phyloP scores from a whole-genome alignment of 2,113 vertebrate species.

The Chaetura pelagica region DNA sequence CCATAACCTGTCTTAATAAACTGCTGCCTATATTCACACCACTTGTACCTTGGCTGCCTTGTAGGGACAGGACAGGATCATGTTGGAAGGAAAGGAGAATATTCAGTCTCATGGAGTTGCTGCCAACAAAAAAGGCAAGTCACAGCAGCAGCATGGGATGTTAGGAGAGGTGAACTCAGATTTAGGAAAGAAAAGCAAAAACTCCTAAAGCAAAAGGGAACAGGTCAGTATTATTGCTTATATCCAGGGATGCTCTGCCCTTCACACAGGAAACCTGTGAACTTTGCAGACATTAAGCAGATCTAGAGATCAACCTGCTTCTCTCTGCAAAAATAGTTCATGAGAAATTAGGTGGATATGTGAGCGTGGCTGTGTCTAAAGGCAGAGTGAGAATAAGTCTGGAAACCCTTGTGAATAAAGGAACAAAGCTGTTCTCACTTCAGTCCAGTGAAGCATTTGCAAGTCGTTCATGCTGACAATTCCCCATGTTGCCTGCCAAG shows the following conservation, averaged over 20 bases:
- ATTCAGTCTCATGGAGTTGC: not conserved
- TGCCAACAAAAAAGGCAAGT: not conserved
- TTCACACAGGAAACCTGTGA: not conserved
- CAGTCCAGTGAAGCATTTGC: not conserved
- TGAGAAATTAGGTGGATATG: not conserved
- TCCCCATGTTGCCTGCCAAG: not conserved
- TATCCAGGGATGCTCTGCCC: not conserved
- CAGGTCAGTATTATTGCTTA: slow-evolving; percentile 6
- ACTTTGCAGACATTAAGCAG: not conserved
- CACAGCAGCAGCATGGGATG: not conserved
- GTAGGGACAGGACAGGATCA: not conserved
- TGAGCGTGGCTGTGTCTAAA: not conserved
- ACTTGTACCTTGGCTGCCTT: not conserved
- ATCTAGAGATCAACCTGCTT: not conserved
- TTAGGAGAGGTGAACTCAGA: not conserved
- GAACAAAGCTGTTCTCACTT: not conserved
- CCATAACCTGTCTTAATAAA: not conserved
- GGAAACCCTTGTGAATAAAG: not conserved
- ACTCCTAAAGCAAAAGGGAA: not conserved
- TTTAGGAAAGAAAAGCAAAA: not conserved
- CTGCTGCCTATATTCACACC: not conserved
- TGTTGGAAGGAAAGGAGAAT: not conserved
- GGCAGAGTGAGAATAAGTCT: not conserved
- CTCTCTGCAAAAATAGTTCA: not conserved
- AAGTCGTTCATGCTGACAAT: not conserved